Evolutionary conservation across 2,888 invertebrate genomes (phyloP), one percentile per base, ranked within the genome.

Genomic region (Scelioninae gen. 2): DNA sequence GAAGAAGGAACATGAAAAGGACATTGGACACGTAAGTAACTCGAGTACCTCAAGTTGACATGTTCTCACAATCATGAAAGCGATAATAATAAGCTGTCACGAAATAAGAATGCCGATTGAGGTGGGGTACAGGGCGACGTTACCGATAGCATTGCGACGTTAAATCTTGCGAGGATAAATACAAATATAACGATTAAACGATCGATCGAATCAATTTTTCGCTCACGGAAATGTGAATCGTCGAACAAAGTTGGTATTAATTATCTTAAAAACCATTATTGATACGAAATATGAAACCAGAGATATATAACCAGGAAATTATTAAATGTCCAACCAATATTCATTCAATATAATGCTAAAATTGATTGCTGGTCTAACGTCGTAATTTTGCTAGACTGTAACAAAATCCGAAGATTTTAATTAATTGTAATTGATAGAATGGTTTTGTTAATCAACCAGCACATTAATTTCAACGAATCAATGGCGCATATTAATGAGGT

Each of bases 1-100:
- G 84, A 92, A 94, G 88, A 94, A 94, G 87, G 94, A 94, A 86
- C 84, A 83, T 58, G 94, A 94, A 82, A 94, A 94, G 88, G 92
- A 92, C 82, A 89, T 91, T 87, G 93, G 92, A 74, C 94, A 93
- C 87, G 93, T 93, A 88, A 91, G 93, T 91, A 65, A 69, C 43
- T 28, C 18, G 68, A 68, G 63, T n/a, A 31, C 25, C 41, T 58
- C 5, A 13, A 18, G n/a, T 53, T 52, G 46, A 61, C 22, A 37
- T 60, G 53, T 67, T 73, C 73, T 73, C 63, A 73, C 67, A 67
- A 73, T 68, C 57, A 61, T 22, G 43, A 2, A 43, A 57, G 73
- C 67, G 61, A 73, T 73, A 73, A 73, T 61, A 73, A 61, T 63
- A 50, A 61, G 57, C 46, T 28, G 28, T 28, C 37, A 19, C 33